Percentiles rank a stretch among this genome's conserved stretches.
phyloP scores from a whole-genome alignment of 1,140 invertebrate genomes.

The Scaptomyza hsui region DNA sequence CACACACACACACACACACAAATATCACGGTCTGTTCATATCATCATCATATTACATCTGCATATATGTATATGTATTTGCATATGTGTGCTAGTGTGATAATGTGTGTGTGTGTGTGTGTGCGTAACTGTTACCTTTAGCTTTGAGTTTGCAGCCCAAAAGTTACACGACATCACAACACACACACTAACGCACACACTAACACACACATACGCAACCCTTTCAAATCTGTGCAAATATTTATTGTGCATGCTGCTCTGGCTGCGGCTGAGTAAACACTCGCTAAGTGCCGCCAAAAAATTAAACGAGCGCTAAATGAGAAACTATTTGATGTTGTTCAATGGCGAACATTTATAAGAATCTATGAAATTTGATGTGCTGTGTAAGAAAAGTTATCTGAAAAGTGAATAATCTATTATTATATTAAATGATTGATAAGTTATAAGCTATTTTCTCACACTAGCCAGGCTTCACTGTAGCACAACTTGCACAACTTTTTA shows the following conservation, averaged over 20 bases:
- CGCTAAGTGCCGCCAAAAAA: neutral
- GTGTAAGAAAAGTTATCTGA: too few relatives aligned
- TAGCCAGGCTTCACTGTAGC: conserved; percentile 12
- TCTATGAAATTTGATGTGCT: too few relatives aligned
- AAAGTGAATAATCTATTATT: too few relatives aligned
- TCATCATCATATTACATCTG: conserved; percentile 22
- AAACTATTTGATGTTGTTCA: too few relatives aligned
- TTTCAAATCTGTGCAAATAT: conserved; percentile 55
- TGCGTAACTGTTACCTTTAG: conserved; percentile 5
- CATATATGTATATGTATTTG: neutral
- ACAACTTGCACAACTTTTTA: conserved; percentile 8
- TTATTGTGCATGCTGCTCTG: conserved; percentile 39
- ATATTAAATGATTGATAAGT: too few relatives aligned
- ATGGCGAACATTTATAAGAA: too few relatives aligned
- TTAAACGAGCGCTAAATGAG: too few relatives aligned
- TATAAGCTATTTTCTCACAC: neutral
- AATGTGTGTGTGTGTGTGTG: conserved; percentile 4
- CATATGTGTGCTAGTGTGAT: neutral
- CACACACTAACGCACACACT: too few relatives aligned
- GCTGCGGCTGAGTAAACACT: conserved; percentile 20
- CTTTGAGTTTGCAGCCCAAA: conserved; percentile 20
- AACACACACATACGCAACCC: conserved; percentile 20
- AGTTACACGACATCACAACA: too few relatives aligned
- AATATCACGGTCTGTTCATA: neutral
- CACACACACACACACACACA: conserved; percentile 1